Evolutionary conservation across 1,140 invertebrate genomes (phyloP), one percentile per base, ranked within the genome.

Genomic region (Drosophila malerkotliana): DNA sequence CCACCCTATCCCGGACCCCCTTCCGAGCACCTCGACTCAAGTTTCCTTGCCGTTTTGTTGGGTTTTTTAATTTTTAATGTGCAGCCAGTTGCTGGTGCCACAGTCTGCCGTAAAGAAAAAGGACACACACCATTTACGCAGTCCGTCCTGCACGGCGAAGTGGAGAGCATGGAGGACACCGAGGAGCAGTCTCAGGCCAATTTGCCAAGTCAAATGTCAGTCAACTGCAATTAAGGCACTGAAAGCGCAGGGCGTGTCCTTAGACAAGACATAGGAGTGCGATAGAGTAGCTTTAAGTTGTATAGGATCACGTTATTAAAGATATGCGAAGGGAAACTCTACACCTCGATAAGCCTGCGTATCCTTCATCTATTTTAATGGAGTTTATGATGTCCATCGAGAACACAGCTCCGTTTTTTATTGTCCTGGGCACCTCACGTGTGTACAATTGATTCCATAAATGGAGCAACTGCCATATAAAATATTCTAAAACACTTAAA

Each of bases 31-130:
- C 41, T 21, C 30, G 63, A 41, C 47, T 67, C 63, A 44, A 67
- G 47, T 67, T 53, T 48, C 60, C 60, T 67, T 37, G 57, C 30
- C 60, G 55, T 58, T 58, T 49, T 64, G 64, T 81, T 81, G 78
- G 51, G 59, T 73, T 79, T 88, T 88, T 88, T 88, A 88, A 88
- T 88, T 88, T 88, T 88, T 88, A 88, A 88, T 88, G 83, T 88
- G 83, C 83, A 88, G 79, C 59, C 82, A 72, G 75, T 83, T 79
- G 56, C 49, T 82, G 32, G 28, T 68, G 75, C 78, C 81, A 72
- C 61, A 71, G 45, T 49, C 69, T 49, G 34, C 44, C 24, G 44
- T 54, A 47, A 21, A 47, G 44, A 47, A 56, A 48, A 75, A 71
- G 72, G 83, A 87, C 72, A 87, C 82, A 85, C 81, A 58, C 82